Evolutionary conservation across 1,140 invertebrate species (phyloP).

Genomic region (Macrobrachium nipponense): DNA sequence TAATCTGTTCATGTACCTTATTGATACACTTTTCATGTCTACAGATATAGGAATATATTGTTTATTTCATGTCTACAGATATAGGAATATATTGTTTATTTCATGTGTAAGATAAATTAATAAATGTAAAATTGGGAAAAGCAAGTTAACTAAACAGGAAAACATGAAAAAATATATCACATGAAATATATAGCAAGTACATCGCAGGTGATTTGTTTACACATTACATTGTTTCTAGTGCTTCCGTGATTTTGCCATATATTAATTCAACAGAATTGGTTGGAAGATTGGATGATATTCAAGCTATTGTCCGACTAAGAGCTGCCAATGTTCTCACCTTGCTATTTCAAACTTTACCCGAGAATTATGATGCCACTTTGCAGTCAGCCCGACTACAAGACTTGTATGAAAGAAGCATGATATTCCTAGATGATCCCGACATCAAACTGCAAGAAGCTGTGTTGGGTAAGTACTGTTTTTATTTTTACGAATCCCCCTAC

Average conservation of each 20-base stretch:
- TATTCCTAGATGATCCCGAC: slow-evolving; percentile 55
- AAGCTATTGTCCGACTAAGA: slow-evolving; percentile 13
- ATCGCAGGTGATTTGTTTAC: background rate
- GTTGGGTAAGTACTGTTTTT: slow-evolving; percentile 8
- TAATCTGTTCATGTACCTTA: too few species aligned
- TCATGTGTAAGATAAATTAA: too few species aligned
- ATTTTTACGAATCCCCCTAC: background rate
- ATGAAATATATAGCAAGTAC: background rate
- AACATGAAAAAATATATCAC: too few species aligned
- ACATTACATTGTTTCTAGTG: background rate
- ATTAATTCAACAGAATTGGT: slow-evolving; percentile 31
- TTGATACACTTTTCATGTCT: too few species aligned
- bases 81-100: too few species aligned
- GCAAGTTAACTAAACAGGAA: too few species aligned
- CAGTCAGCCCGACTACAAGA: slow-evolving; percentile 27
- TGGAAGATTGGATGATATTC: slow-evolving; percentile 46
- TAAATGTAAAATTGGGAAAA: too few species aligned
- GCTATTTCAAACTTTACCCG: slow-evolving; percentile 27
- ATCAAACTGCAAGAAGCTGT: slow-evolving; percentile 41
- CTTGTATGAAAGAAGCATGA: slow-evolving; percentile 22
- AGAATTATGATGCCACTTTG: slow-evolving; percentile 28
- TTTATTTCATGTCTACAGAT: too few species aligned
- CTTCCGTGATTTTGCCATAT: background rate
- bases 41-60: too few species aligned
- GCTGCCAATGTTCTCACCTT: slow-evolving; percentile 26